Base-by-base conservation (phyloP, 2,797 vertebrate species). In the Hemibagrus guttatus region DNA sequence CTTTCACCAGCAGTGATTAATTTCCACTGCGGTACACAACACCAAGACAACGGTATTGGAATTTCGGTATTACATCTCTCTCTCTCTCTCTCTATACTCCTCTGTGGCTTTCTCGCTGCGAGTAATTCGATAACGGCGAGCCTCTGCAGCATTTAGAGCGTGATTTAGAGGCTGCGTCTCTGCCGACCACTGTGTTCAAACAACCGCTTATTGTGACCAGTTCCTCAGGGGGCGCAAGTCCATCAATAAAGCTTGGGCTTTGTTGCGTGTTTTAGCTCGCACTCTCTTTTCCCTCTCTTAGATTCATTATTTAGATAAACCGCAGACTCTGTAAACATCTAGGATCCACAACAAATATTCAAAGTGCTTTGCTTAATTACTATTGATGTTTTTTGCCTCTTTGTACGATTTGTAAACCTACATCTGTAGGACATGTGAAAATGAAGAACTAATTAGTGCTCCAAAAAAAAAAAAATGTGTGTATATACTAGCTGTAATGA, bases 181-280 rank as follows among this genome's bases (percentile, higher is more conserved):
- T 87, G 89, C 66, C 74, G 49, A 79, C 71, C 74, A 80, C 74
- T 83, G 68, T 87, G 87, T 88, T 86, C 74, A 85, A 75, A 84
- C 86, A 83, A 75, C 81, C 31, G 76, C 89, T 90, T 88, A 87
- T 88, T 90, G 87, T 87, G 84, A 89, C 89, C 87, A 35, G 19
- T 84, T 64, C 89, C 26, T 52, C 19, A 3, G 91, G 83, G 83
- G 87, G 68, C 81, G 16, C 76, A 72, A 85, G 79, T 6, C 89
- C 86, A 90, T 92, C 91, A 91, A 91, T 90, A 87, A 21, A 0
- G 1, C 52, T 80, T 61, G 61, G 56, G 87, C 90, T 87, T 91
- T 87, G 88, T 71, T 68, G 84, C 84, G 85, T 23, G 90, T 91
- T 90, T 90, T 85, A 88, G 78, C 88, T 82, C 26, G 28, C 42